These are phyloP conservation scores for Syngnathus scovelli DNA, from an alignment of 2,113 vertebrate genomes.

Conservation along the genomic window DNA sequence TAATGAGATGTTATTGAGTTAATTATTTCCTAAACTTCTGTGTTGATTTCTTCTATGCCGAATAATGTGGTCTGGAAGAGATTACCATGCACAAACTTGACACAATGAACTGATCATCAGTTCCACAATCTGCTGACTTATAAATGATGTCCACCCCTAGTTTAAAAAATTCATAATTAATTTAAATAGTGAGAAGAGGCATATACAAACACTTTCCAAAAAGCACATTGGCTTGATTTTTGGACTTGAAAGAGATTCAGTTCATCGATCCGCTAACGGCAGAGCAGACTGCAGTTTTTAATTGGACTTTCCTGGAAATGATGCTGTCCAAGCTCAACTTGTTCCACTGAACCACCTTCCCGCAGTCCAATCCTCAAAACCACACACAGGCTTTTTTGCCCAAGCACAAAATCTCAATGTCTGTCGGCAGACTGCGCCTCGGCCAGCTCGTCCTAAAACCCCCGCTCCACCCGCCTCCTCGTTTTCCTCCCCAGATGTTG, in stretches of 20 bases:
- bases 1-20: no score
- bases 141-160: background rate
- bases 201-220: constrained; percentile 5
- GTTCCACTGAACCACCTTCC: constrained; percentile 1
- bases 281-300: constrained; percentile 23
- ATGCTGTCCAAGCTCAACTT: constrained; percentile 1
- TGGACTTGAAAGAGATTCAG: constrained; percentile 15
- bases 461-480: background rate
- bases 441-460: constrained; percentile 18
- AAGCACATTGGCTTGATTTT: constrained; percentile 21
- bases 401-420: constrained; percentile 3
- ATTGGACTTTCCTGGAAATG: constrained; percentile 15
- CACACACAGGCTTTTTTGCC: no score
- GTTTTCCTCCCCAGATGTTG: constrained; percentile 38
- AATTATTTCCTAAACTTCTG: no score
- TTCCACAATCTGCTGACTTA: background rate
- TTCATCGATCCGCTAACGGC: constrained; percentile 26
- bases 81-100: no score
- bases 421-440: constrained; percentile 11
- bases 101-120: no score
- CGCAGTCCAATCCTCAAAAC: background rate
- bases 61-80: no score
- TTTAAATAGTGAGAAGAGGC: constrained; percentile 6
- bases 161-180: constrained; percentile 22
- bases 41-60: no score